phyloP scores from a whole-genome alignment of 2,888 invertebrate species.

The Pherbina coryleti region DNA sequence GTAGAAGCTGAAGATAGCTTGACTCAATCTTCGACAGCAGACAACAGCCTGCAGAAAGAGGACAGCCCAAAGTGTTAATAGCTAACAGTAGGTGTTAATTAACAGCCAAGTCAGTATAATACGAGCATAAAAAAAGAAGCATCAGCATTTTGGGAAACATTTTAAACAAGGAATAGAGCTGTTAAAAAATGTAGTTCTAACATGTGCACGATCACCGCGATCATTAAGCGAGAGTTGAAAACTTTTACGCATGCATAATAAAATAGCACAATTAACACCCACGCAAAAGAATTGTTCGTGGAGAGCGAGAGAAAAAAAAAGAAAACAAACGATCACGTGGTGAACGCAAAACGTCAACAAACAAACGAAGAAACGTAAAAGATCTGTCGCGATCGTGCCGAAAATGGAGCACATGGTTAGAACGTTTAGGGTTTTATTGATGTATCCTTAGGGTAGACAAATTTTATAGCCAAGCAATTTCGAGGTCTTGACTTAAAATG shows the following conservation, averaged over 20 bases:
- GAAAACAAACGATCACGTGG: not conserved
- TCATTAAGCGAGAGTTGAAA: not conserved
- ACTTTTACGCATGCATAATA: not conserved
- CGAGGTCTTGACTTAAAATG: not conserved
- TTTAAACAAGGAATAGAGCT: not conserved
- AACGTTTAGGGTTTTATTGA: not conserved
- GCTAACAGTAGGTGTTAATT: conserved; percentile 58
- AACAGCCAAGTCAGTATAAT: conserved; percentile 53
- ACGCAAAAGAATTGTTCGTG: not conserved
- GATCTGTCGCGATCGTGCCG: not conserved
- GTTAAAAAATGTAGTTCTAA: not conserved
- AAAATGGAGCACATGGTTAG: not conserved
- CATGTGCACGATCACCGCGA: not conserved
- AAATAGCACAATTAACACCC: conserved; percentile 21
- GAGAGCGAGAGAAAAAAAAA: not conserved
- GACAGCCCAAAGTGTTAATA: conserved; percentile 56
- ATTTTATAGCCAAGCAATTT: too few relatives aligned
- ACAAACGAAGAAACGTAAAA: not conserved
- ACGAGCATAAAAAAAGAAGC: not conserved
- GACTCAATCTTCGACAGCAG: not conserved
- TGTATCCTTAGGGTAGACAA: not conserved
- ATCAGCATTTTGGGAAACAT: not conserved
- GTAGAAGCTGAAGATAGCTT: too few relatives aligned
- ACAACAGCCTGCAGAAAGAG: not conserved
- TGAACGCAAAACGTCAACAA: not conserved